These are phyloP conservation scores for Strigamia crassipes DNA, from an alignment of 2,888 invertebrate genomes.

Conservation along the genomic window DNA sequence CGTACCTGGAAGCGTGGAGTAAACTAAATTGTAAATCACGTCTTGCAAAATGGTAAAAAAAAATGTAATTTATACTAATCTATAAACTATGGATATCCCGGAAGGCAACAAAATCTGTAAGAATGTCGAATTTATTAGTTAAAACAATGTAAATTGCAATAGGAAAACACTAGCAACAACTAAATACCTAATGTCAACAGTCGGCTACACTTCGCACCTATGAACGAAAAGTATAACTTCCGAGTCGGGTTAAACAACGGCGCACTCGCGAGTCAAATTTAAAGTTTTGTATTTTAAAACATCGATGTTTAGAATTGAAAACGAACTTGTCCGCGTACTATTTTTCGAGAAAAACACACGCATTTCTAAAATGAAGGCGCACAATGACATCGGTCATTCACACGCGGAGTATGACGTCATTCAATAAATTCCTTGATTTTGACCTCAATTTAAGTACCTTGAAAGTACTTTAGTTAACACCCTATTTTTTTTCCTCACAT, in stretches of 20 bases:
- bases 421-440: too few relatives aligned
- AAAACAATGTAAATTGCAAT: not conserved
- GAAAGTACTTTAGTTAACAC: too few relatives aligned
- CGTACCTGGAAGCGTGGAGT: not conserved
- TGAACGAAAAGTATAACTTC: not conserved
- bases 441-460: too few relatives aligned
- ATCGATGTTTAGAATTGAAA: not conserved
- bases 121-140: not conserved
- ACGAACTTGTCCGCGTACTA: too few relatives aligned
- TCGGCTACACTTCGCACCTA: not conserved
- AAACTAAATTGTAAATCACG: not conserved
- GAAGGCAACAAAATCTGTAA: not conserved
- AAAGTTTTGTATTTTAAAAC: not conserved
- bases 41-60: not conserved
- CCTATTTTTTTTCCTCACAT: too few relatives aligned
- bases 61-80: not conserved
- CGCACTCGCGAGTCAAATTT: not conserved
- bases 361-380: not conserved
- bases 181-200: slow-evolving; percentile 1
- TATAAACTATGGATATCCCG: not conserved
- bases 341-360: not conserved
- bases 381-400: too few relatives aligned
- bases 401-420: too few relatives aligned
- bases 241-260: not conserved
- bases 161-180: not conserved